phyloP scores from a whole-genome alignment of 2,888 invertebrate genomes.

The Melikaiella ostensackeni region DNA sequence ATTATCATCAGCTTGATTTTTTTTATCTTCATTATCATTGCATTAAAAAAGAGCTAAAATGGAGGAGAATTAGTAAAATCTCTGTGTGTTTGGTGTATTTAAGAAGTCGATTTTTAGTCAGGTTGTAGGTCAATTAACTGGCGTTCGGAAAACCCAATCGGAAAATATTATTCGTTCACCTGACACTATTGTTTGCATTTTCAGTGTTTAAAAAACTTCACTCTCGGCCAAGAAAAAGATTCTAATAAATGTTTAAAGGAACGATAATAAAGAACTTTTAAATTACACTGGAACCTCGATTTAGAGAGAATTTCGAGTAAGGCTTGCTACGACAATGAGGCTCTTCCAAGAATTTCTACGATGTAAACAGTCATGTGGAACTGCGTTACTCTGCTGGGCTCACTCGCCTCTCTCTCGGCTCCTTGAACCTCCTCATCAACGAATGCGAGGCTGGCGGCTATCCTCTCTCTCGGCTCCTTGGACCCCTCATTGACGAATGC shows the following conservation, averaged over 20 bases:
- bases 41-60: background rate
- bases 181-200: slow-evolving; percentile 7
- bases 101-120: slow-evolving; percentile 1
- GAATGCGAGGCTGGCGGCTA: too few species aligned
- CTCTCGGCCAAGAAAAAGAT: background rate
- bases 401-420: too few species aligned
- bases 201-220: background rate
- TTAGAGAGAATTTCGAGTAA: too few species aligned
- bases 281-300: too few species aligned
- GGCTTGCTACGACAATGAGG: too few species aligned
- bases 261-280: background rate
- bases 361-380: too few species aligned
- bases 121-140: slow-evolving; percentile 38
- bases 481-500: too few species aligned
- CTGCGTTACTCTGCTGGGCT: too few species aligned
- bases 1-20: background rate
- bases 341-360: too few species aligned
- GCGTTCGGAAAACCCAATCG: slow-evolving; percentile 16
- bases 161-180: slow-evolving; percentile 11
- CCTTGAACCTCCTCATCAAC: too few species aligned
- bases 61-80: background rate
- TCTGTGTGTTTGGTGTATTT: background rate
- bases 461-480: too few species aligned
- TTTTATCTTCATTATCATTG: background rate
- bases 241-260: background rate